Conservation (phyloP, 2,113 vertebrate genomes). For the Gallinago jamesoni region DNA sequence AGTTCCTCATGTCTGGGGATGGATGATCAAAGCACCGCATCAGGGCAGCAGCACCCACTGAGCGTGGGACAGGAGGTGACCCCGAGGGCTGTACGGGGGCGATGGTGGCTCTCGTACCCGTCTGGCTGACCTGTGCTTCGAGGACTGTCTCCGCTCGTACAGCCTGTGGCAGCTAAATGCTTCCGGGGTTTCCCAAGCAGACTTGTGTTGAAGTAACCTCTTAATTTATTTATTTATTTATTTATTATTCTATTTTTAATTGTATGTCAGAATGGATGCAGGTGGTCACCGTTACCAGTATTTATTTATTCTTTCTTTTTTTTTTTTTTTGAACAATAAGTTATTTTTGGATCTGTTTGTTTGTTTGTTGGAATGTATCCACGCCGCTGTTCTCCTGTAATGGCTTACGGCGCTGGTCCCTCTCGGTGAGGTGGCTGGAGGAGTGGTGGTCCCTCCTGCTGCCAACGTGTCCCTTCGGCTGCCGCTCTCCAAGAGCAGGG, state of each 20-base stretch:
- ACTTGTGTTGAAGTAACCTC: neutral
- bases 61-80: neutral
- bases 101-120: rapidly evolving
- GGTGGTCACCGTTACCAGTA: neutral
- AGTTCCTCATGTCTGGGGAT: neutral
- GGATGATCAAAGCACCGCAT: neutral
- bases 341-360: constrained; percentile 45
- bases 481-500: neutral
- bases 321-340: neutral
- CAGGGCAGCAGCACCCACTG: neutral
- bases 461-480: neutral
- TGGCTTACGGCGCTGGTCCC: neutral
- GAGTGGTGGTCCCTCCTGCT: neutral
- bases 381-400: neutral
- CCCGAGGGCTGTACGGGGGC: neutral
- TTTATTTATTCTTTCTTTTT: constrained; percentile 67
- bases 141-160: neutral
- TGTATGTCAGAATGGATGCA: neutral
- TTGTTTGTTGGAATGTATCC: neutral
- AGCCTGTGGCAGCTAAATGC: neutral
- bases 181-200: constrained; percentile 10
- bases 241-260: constrained; percentile 23
- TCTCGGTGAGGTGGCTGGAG: neutral
- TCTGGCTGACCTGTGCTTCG: neutral
- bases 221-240: constrained; percentile 68